phyloP scores from a whole-genome alignment of 2,888 invertebrate species.

The Eupithecia pulchellata region DNA sequence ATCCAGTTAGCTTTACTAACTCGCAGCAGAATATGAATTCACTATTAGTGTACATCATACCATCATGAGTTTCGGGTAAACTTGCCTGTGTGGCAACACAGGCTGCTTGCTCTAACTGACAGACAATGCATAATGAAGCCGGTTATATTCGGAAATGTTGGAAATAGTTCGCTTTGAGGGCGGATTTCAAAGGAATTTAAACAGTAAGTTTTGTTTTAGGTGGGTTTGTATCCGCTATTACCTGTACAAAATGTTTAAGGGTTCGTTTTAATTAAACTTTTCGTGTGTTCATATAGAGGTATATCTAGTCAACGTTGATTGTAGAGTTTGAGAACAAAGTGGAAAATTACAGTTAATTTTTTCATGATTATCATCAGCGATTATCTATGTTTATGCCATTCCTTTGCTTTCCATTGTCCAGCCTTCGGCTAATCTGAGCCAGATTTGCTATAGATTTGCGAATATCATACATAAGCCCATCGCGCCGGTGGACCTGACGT shows the following conservation, averaged over 20 bases:
- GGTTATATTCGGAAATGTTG: slow-evolving; percentile 36
- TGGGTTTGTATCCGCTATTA: slow-evolving; percentile 10
- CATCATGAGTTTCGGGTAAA: slow-evolving; percentile 29
- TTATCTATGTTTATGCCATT: not conserved
- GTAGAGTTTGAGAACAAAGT: not conserved
- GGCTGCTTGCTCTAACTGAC: slow-evolving; percentile 33
- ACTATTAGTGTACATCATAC: slow-evolving; percentile 25
- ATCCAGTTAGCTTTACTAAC: not conserved
- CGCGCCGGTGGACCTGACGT: not conserved
- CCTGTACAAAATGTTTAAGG: not conserved
- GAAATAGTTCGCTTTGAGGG: slow-evolving; percentile 30
- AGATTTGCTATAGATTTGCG: not conserved
- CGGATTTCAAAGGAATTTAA: slow-evolving; percentile 28
- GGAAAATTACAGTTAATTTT: not conserved
- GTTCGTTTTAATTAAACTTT: not conserved
- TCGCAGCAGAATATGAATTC: slow-evolving; percentile 18
- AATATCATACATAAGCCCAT: too few relatives aligned
- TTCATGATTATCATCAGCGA: not conserved
- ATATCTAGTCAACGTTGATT: not conserved
- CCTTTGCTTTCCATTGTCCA: too few relatives aligned
- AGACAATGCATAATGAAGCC: slow-evolving; percentile 43
- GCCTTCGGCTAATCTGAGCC: not conserved
- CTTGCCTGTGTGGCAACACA: slow-evolving; percentile 19
- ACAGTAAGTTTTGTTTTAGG: slow-evolving; percentile 17
- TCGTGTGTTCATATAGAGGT: not conserved